Conservation (phyloP, 2,888 invertebrate species). For the Matsumyia berberina region DNA sequence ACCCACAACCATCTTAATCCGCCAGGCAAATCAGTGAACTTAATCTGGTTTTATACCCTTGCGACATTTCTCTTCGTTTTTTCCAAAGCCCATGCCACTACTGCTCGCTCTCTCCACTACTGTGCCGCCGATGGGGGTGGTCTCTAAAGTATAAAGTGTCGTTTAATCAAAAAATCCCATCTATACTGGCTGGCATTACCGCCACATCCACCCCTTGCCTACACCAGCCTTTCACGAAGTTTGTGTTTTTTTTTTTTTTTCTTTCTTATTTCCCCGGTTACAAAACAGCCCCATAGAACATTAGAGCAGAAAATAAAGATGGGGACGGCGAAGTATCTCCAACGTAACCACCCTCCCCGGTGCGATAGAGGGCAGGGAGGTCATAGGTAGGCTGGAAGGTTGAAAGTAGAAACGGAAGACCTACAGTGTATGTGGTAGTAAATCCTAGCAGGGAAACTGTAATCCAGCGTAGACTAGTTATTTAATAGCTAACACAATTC, state of each 20-base stretch:
- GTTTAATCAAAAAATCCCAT: constrained; percentile 62
- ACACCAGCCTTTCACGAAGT: neutral
- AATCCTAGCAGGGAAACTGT: constrained; percentile 41
- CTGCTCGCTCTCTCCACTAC: constrained; percentile 1
- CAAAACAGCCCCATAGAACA: constrained; percentile 26
- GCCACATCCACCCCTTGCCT: constrained; percentile 12
- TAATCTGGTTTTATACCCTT: constrained; percentile 57
- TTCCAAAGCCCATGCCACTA: neutral
- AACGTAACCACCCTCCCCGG: constrained; percentile 1
- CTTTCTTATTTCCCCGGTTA: neutral
- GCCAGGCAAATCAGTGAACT: constrained; percentile 68
- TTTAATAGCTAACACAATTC: constrained; percentile 60
- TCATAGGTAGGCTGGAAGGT: constrained; percentile 39
- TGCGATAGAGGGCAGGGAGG: constrained; percentile 24
- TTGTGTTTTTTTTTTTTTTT: constrained; percentile 2
- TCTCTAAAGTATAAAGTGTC: constrained; percentile 61
- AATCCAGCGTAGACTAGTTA: constrained; percentile 68
- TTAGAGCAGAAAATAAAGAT: constrained; percentile 12
- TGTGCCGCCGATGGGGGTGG: constrained; percentile 24
- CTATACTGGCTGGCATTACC: constrained; percentile 29
- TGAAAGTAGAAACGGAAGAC: constrained; percentile 31
- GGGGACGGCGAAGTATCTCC: neutral
- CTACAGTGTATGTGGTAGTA: constrained; percentile 3
- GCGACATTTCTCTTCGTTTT: constrained; percentile 30
- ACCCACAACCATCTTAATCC: constrained; percentile 58